phyloP scores from a whole-genome alignment of 2,888 invertebrate genomes.

The Lissonota sp. region DNA sequence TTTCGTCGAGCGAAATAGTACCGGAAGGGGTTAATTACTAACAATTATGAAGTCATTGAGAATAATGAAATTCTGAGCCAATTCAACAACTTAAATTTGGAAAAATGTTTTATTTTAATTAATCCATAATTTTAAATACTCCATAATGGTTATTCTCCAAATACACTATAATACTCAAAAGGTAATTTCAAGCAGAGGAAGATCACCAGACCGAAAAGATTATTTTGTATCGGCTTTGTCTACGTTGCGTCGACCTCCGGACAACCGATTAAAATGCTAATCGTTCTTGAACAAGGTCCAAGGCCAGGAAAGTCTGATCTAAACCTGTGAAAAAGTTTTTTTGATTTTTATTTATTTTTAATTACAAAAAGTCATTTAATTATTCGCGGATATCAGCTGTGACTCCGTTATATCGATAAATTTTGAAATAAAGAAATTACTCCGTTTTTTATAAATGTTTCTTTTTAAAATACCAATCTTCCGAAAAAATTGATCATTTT shows the following conservation, averaged over 20 bases:
- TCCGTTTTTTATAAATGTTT: too few species aligned
- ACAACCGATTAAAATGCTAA: slow-evolving; percentile 52
- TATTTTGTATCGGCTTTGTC: slow-evolving; percentile 23
- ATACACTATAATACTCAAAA: neutral
- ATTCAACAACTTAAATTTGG: neutral
- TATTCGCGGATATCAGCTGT: too few species aligned
- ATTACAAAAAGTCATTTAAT: neutral
- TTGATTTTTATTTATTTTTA: slow-evolving; percentile 22
- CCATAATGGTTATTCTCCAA: neutral
- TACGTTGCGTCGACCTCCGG: neutral
- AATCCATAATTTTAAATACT: too few species aligned
- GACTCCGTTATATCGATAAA: too few species aligned
- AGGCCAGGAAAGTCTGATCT: neutral
- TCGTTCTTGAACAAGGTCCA: slow-evolving; percentile 17
- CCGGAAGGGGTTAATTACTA: too few species aligned
- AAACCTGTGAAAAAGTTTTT: neutral
- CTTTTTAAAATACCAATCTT: too few species aligned
- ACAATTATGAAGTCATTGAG: neutral
- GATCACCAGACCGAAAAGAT: slow-evolving; percentile 32
- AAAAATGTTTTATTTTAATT: neutral
- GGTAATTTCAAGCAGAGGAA: slow-evolving; percentile 19
- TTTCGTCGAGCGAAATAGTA: too few species aligned
- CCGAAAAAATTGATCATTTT: too few species aligned
- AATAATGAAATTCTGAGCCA: neutral
- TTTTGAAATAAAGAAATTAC: too few species aligned